phyloP scores from a whole-genome alignment of 2,797 vertebrate genomes.

The Atherinosoma microstoma region DNA sequence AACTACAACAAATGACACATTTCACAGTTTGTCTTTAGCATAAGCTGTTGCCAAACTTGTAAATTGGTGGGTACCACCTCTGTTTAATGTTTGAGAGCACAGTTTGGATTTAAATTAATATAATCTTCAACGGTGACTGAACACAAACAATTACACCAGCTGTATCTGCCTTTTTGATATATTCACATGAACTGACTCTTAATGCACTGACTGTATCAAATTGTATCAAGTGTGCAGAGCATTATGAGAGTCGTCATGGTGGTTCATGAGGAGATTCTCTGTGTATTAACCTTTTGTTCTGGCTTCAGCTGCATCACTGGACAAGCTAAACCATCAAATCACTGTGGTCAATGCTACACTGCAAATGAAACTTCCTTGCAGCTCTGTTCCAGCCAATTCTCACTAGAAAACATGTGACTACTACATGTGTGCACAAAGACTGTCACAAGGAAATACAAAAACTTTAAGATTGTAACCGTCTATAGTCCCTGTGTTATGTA shows the following conservation, averaged over 20 bases:
- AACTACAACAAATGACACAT: too few relatives aligned
- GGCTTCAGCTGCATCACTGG: conserved; percentile 27
- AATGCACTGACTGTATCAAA: not conserved
- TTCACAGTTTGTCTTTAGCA: too few relatives aligned
- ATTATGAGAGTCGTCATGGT: not conserved
- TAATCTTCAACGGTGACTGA: not conserved
- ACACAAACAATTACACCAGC: not conserved
- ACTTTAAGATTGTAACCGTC: too few relatives aligned
- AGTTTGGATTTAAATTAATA: not conserved
- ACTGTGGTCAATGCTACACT: conserved; percentile 40
- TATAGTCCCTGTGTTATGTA: too few relatives aligned
- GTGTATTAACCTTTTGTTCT: conserved; percentile 28
- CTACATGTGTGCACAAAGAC: not conserved
- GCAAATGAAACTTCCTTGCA: conserved; percentile 9
- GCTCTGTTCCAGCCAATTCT: not conserved
- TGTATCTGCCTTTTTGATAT: not conserved
- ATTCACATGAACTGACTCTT: not conserved
- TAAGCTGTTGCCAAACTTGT: too few relatives aligned
- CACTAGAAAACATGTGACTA: not conserved
- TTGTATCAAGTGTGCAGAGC: not conserved
- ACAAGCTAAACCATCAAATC: conserved; percentile 54
- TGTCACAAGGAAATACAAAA: not conserved
- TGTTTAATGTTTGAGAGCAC: too few relatives aligned
- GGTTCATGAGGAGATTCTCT: conserved; percentile 27
- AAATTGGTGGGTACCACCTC: too few relatives aligned